These are phyloP conservation scores for Hirudo medicinalis DNA, from an alignment of 1,140 invertebrate genomes.

Conservation along the genomic window DNA sequence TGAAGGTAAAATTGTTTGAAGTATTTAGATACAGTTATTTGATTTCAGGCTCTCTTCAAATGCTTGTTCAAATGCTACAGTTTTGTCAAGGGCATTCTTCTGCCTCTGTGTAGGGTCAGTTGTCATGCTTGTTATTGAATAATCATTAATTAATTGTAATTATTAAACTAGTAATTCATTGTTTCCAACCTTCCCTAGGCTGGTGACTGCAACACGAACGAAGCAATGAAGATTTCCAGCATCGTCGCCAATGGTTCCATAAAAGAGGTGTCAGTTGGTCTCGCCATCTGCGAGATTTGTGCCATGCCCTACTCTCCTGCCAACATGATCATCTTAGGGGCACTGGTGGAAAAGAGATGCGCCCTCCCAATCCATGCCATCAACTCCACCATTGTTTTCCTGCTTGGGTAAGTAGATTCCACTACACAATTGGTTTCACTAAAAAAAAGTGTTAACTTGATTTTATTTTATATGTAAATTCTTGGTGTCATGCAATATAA, in stretches of 20 bases:
- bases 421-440: no score
- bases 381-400: no score
- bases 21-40: conserved; percentile 9
- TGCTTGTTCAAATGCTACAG: conserved; percentile 88
- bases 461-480: no score
- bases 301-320: conserved; percentile 97
- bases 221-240: conserved; percentile 86
- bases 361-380: conserved; percentile 55
- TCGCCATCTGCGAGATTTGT: conserved; percentile 71
- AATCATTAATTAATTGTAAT: not conserved
- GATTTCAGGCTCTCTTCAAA: conserved; percentile 62
- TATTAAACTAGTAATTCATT: no score
- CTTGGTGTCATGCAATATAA: no score
- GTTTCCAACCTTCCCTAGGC: conserved; percentile 43
- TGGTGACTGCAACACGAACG: conserved; percentile 80
- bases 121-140: not conserved
- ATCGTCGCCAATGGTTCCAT: conserved; percentile 81
- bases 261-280: conserved; percentile 87
- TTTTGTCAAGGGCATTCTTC: conserved; percentile 94
- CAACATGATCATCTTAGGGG: conserved; percentile 84
- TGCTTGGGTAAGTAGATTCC: no score
- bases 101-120: conserved; percentile 69
- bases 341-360: conserved; percentile 95
- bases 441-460: no score
- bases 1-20: not conserved